Base-by-base conservation (phyloP, 2,888 invertebrate genomes). In the Ceriagrion tenellum region DNA sequence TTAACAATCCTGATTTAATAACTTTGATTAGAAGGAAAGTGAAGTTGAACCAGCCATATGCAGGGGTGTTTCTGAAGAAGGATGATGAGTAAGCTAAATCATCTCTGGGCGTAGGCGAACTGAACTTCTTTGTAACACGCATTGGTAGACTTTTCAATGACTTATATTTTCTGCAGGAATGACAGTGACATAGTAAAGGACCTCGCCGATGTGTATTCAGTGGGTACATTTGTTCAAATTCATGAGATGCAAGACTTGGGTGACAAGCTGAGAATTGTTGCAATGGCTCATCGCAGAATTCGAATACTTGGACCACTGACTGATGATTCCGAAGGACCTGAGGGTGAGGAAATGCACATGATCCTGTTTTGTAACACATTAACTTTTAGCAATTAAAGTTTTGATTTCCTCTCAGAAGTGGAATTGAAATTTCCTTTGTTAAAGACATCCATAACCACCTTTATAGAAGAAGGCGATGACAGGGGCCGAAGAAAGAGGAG, bases 151-250 rank as follows among this genome's bases (percentile, higher is more conserved):
- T 69, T 3, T 69, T 26, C 35, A 35, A 35, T 81, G 35, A 3
- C 16, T 3, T 35, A 0, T 81, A 81, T 81, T 81, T 81, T 81
- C 96, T 69, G 95, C 96, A 98, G 98, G 96, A 98, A 98, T 96
- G 99, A 99, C 96, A 97, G 98, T 0, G 99, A 99, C 96, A 97
- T 99, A 35, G 98, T 99, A 0, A 97, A 98, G 23, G 98, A 97
- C 95, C 96, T 99, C 55, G 98, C 98, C 95, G 99, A 99, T 96
- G 97, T 99, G 81, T 98, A 99, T 96, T 97, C 98, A 95, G 98
- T 99, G 55, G 99, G 99, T 18, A 99, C 99, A 3, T 99, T 99
- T 97, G 99, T 99, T 18, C 99, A 99, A 97, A 99, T 99, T 96
- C 99, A 99, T 96, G 99, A 99, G 97, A 98, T 99, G 97, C 99